Conservation (phyloP, 2,888 invertebrate genomes). For the Molorchus minor region DNA sequence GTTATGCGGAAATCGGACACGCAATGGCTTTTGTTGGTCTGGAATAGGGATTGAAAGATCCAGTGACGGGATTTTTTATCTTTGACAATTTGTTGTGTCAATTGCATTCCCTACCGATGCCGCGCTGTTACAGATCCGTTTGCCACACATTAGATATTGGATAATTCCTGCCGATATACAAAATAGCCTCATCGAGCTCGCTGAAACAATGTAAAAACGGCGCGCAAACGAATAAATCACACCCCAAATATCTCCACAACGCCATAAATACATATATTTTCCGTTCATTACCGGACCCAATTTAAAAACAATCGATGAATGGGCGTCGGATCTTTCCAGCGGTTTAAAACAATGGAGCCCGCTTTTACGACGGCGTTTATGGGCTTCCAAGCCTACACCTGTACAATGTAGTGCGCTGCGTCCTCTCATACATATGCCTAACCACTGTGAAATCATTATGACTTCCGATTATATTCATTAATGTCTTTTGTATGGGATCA, state of each 20-base stretch:
- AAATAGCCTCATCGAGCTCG: not conserved
- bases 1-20: too few relatives aligned
- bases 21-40: too few relatives aligned
- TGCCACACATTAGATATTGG: too few relatives aligned
- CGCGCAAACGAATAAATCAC: not conserved
- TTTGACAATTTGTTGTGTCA: too few relatives aligned
- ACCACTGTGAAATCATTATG: conserved; percentile 52
- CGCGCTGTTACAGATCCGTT: too few relatives aligned
- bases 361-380: conserved; percentile 10
- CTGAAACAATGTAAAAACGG: not conserved
- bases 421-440: conserved; percentile 34
- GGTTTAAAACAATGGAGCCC: not conserved
- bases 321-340: not conserved
- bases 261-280: conserved; percentile 1
- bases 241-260: not conserved
- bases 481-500: conserved; percentile 49
- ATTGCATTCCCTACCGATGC: too few relatives aligned
- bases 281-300: not conserved
- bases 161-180: too few relatives aligned
- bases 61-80: too few relatives aligned
- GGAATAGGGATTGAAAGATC: too few relatives aligned
- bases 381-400: conserved; percentile 12
- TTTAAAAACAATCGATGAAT: conserved; percentile 3
- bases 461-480: conserved; percentile 54
- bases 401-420: conserved; percentile 17